Percentiles rank a stretch among this genome's conserved stretches.
These are phyloP conservation scores for Epinotia demarniana DNA, from an alignment of 2,888 invertebrate genomes.

Conservation along the genomic window DNA sequence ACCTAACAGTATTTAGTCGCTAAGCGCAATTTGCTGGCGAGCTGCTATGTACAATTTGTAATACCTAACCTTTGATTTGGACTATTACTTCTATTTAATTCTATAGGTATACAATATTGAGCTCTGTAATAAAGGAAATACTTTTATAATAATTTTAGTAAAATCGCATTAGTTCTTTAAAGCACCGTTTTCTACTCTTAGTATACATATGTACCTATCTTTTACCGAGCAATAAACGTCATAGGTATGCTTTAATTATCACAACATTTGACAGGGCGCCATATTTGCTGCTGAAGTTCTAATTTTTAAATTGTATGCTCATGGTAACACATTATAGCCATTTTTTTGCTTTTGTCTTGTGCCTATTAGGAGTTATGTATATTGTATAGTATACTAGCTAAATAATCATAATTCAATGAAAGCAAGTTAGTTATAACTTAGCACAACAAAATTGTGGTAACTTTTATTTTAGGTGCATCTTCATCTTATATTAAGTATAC, in stretches of 20 bases:
- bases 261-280: slow-evolving; percentile 16
- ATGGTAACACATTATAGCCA: slow-evolving; percentile 33
- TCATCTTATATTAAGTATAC: too few relatives aligned
- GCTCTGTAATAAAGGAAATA: background rate
- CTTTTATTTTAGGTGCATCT: too few relatives aligned
- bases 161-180: background rate
- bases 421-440: too few relatives aligned
- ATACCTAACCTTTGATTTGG: background rate
- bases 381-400: too few relatives aligned
- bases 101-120: background rate
- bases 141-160: too few relatives aligned
- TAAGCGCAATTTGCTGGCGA: slow-evolving; percentile 21
- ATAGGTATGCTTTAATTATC: slow-evolving; percentile 22
- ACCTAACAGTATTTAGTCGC: slow-evolving; percentile 37
- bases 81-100: background rate
- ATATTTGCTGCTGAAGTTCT: slow-evolving; percentile 17
- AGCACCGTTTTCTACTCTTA: background rate
- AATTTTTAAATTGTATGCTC: slow-evolving; percentile 27
- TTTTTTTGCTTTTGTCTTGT: slow-evolving; percentile 11
- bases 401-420: too few relatives aligned
- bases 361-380: background rate
- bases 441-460: too few relatives aligned
- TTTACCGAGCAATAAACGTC: background rate
- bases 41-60: background rate
- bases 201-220: background rate